Evolutionary conservation across 2,113 vertebrate species (phyloP), one percentile per base, ranked within the genome.

Genomic region (human (Homo sapiens)): DNA sequence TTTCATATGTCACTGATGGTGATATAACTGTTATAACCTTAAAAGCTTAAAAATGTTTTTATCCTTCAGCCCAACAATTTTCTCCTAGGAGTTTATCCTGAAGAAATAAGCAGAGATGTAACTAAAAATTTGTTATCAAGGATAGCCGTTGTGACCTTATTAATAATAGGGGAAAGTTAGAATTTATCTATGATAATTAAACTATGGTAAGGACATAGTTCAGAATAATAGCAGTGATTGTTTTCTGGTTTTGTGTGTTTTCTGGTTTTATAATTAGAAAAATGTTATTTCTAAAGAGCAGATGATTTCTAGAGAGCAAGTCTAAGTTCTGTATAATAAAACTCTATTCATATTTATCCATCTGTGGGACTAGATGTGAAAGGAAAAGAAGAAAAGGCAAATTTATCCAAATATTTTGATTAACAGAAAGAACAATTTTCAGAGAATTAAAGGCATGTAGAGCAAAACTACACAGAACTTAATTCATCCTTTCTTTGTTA

Each of bases 201-300:
- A 55, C 18, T 20, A 6, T 55, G 52, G 18, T 55, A 55, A 55
- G 52, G 40, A 61, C 10, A 25, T 20, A 38, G 30, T 82, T 12
- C 50, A 27, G 11, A 78, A 55, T 10, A 66, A 75, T 35, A 85
- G 43, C 13, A 45, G 16, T 73, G 48, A 30, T 40, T 68, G 57
- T 50, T 84, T 64, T 89, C 57, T 92, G 64, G 30, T 81, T 96
- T 82, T 96, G 50, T 84, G 4, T 91, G 32, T 88, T 92, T 89
- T 38, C 38, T 35, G 50, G 27, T 95, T 89, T 90, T 81, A 18
- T 89, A 52, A 43, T 73, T 17, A 80, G 72, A 89, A 88, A 80
- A 64, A 66, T 38, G 30, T 40, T 50, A 38, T 80, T 96, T 95
- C 68, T 66, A 66, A 91, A 88, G 64, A 68, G 32, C 12, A 81